A percentile compares a stretch with the other conserved stretches of the same genome.
Conservation (phyloP, 1,140 invertebrate species). For the Calosoma granatense region DNA sequence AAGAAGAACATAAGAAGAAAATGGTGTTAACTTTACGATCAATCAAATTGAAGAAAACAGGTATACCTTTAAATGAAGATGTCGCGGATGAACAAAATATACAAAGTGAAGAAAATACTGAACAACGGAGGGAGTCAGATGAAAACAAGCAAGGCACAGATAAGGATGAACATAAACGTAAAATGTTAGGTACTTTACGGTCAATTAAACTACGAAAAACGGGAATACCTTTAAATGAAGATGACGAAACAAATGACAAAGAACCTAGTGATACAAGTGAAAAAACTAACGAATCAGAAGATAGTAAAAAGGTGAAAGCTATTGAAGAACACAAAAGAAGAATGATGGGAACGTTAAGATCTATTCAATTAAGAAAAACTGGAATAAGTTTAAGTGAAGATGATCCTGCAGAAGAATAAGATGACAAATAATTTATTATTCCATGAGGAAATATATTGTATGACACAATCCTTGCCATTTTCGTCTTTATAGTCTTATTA, state of each 20-base stretch:
- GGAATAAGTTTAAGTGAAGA: conserved; percentile 1
- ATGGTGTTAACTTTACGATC: not conserved
- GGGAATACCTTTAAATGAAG: not conserved
- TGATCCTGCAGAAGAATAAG: conserved; percentile 8
- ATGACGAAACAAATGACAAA: conserved; percentile 7
- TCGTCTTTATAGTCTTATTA: too few species aligned
- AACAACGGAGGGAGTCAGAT: too few species aligned
- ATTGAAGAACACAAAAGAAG: not conserved
- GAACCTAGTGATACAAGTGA: not conserved
- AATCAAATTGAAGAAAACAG: not conserved
- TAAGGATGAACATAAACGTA: not conserved
- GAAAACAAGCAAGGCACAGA: too few species aligned
- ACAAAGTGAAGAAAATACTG: conserved; percentile 12
- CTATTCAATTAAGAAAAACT: not conserved
- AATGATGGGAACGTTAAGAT: not conserved
- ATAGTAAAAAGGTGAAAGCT: not conserved
- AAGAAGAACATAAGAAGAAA: not conserved
- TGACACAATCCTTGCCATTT: too few species aligned
- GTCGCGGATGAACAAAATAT: conserved; percentile 9
- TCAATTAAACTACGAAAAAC: not conserved
- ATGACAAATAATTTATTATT: conserved; percentile 12
- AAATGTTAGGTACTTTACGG: not conserved
- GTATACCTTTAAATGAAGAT: not conserved
- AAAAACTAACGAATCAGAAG: not conserved
- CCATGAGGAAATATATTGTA: too few species aligned